Conservation (phyloP, 53 echinoderm and acorn worm species). For the Arbacia lixula region DNA sequence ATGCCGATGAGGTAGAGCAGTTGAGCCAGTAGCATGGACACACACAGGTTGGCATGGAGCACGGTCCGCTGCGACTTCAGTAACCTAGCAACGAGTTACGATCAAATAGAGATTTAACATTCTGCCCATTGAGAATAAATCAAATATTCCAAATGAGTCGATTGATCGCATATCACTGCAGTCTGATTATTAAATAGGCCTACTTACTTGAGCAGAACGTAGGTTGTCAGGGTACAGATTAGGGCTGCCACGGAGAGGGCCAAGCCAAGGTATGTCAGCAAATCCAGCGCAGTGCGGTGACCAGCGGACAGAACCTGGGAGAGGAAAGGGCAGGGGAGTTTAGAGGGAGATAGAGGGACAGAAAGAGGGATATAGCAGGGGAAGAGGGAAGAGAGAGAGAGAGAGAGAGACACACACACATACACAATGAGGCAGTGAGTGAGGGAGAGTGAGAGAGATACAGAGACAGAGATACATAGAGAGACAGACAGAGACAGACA, state of each 20-base stretch:
- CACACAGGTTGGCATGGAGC: slow-evolving; percentile 76
- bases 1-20: slow-evolving; percentile 69
- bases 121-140: too few relatives aligned
- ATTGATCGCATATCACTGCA: too few relatives aligned
- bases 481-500: background rate
- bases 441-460: background rate
- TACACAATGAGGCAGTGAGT: too few relatives aligned
- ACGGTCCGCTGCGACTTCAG: slow-evolving; percentile 72
- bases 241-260: slow-evolving; percentile 63
- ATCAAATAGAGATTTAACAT: too few relatives aligned
- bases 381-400: background rate
- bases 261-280: slow-evolving; percentile 74
- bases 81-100: slow-evolving; percentile 64
- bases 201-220: slow-evolving; percentile 61
- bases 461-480: background rate
- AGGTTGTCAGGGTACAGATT: slow-evolving; percentile 47
- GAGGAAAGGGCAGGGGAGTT: background rate
- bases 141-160: too few relatives aligned
- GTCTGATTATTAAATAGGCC: too few relatives aligned
- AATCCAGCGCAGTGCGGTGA: slow-evolving; percentile 62
- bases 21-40: slow-evolving; percentile 66
- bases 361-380: background rate
- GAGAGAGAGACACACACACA: too few relatives aligned
- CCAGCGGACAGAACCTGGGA: slow-evolving; percentile 42
- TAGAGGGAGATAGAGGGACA: background rate